These are phyloP conservation scores for Sylvia borin DNA, from an alignment of 2,797 vertebrate species.

Conservation along the genomic window DNA sequence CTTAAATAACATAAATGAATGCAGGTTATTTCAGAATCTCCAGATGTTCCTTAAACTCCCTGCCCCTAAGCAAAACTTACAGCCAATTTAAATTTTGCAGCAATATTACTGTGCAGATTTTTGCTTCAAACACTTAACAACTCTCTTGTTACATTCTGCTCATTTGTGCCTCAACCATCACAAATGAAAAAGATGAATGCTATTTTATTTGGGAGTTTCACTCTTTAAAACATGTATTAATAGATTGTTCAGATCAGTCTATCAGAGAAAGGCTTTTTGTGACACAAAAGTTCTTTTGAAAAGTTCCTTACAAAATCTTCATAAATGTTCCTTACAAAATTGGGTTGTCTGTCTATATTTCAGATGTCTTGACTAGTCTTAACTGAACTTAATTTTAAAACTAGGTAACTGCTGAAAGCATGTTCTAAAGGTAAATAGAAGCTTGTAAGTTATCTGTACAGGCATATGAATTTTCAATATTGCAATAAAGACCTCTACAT, in stretches of 20 bases:
- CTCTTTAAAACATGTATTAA: not conserved
- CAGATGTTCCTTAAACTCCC: slow-evolving; percentile 81
- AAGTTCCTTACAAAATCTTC: not conserved
- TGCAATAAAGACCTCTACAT: not conserved
- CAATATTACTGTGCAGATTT: slow-evolving; percentile 63
- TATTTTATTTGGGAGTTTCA: not conserved
- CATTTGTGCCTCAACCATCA: not conserved
- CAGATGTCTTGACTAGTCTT: not conserved
- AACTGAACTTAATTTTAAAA: slow-evolving; percentile 21
- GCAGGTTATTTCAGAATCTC: slow-evolving; percentile 83
- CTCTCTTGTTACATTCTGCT: not conserved
- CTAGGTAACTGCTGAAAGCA: not conserved
- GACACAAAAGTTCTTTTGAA: not conserved
- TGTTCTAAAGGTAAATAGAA: not conserved
- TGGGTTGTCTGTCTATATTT: not conserved
- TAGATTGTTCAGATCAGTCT: not conserved
- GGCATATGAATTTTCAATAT: not conserved
- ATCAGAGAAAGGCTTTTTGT: not conserved
- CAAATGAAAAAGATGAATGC: not conserved
- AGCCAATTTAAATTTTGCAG: slow-evolving; percentile 75
- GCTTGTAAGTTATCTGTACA: slow-evolving; percentile 16
- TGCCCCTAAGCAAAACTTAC: slow-evolving; percentile 70
- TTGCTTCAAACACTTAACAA: slow-evolving; percentile 47
- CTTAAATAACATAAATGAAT: slow-evolving; percentile 83
- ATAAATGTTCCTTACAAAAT: not conserved